Conservation (phyloP, 2,888 invertebrate species). For the Drosophila vallismaia region DNA sequence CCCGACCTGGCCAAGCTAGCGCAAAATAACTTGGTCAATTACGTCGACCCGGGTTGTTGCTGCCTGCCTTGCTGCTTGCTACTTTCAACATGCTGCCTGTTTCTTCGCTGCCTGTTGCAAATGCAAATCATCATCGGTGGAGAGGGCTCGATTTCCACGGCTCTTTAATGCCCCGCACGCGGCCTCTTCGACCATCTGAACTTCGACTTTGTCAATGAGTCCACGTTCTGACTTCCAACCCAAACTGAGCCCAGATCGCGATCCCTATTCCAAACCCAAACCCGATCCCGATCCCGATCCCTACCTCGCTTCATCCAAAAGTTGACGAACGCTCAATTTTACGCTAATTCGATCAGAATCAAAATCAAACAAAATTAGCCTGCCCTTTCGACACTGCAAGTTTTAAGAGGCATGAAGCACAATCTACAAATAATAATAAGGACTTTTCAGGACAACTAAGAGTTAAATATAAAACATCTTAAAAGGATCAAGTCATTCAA, state of each 20-base stretch:
- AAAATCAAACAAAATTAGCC: constrained; percentile 76
- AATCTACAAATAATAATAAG: too few species aligned
- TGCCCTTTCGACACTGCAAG: constrained; percentile 11
- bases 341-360: constrained; percentile 73
- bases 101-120: neutral
- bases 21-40: constrained; percentile 73
- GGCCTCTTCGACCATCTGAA: constrained; percentile 57
- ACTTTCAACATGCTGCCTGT: constrained; percentile 15
- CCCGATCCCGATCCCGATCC: neutral
- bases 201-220: constrained; percentile 68
- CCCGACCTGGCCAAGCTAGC: constrained; percentile 48
- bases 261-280: neutral
- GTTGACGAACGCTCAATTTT: constrained; percentile 73
- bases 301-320: constrained; percentile 39
- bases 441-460: too few species aligned
- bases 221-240: constrained; percentile 41
- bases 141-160: constrained; percentile 42
- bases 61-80: neutral
- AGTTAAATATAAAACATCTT: too few species aligned
- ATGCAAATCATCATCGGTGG: constrained; percentile 55
- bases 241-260: neutral
- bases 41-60: constrained; percentile 30
- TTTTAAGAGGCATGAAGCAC: too few species aligned
- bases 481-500: too few species aligned
- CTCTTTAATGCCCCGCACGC: constrained; percentile 61